Conservation (phyloP, 2,888 invertebrate genomes). For the Chironomus riparius region DNA sequence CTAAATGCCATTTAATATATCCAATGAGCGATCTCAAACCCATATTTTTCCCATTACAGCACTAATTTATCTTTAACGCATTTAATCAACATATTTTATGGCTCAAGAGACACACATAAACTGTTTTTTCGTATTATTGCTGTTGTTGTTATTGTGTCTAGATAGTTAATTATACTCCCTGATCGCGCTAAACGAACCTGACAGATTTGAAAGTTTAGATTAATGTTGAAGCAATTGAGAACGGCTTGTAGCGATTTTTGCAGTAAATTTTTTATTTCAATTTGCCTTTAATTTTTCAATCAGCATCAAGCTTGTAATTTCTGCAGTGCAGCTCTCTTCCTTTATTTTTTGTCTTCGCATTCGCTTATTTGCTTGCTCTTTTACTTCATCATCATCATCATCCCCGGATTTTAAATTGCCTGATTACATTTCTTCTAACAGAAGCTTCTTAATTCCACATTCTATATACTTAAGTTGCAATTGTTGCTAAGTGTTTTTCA, state of each 20-base stretch:
- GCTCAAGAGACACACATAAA: conserved; percentile 7
- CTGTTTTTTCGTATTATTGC: not conserved
- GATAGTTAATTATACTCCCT: conserved; percentile 15
- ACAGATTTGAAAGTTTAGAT: conserved; percentile 24
- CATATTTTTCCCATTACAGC: conserved; percentile 23
- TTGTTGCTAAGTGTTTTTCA: not conserved
- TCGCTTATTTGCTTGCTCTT: not conserved
- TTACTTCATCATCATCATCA: not conserved
- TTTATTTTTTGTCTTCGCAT: not conserved
- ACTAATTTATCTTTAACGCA: conserved; percentile 25
- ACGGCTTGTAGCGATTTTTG: conserved; percentile 11
- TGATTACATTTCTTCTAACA: conserved; percentile 2
- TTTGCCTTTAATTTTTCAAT: conserved; percentile 22
- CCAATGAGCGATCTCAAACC: conserved; percentile 9
- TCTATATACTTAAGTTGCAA: not conserved
- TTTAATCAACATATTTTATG: conserved; percentile 27
- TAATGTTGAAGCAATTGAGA: not conserved
- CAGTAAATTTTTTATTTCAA: not conserved
- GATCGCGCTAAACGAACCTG: conserved; percentile 15
- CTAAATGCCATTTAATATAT: conserved; percentile 22
- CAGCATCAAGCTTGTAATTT: conserved; percentile 12
- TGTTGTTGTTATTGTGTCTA: not conserved
- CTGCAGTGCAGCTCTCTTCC: not conserved
- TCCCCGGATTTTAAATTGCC: not conserved
- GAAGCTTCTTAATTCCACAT: conserved; percentile 20